phyloP scores from a whole-genome alignment of 1,140 invertebrate genomes.

The Cephus cinctus region DNA sequence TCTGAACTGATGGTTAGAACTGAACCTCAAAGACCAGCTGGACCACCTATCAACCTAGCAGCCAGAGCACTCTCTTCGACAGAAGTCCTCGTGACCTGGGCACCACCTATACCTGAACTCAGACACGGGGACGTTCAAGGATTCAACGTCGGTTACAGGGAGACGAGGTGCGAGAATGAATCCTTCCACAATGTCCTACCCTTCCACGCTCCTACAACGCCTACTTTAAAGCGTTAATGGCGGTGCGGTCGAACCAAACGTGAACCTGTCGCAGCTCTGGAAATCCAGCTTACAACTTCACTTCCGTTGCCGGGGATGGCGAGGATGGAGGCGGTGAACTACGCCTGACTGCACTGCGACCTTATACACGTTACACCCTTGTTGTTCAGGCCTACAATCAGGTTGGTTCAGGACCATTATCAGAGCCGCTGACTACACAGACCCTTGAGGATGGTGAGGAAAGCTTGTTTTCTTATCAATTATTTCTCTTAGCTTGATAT shows the following conservation, averaged over 20 bases:
- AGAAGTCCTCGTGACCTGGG: constrained; percentile 76
- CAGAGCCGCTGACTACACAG: constrained; percentile 70
- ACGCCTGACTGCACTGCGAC: constrained; percentile 65
- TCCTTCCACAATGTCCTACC: constrained; percentile 10
- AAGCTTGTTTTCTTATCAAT: neutral
- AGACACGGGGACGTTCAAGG: constrained; percentile 74
- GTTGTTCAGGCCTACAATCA: constrained; percentile 86
- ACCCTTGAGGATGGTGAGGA: constrained; percentile 79
- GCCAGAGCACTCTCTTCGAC: constrained; percentile 73
- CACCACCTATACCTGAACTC: constrained; percentile 66
- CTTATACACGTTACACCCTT: constrained; percentile 77
- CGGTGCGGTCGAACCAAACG: no score
- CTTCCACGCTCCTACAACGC: no score
- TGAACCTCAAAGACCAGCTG: constrained; percentile 75
- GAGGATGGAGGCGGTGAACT: constrained; percentile 68
- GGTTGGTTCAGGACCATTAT: constrained; percentile 77
- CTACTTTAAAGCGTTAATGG: no score
- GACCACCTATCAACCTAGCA: constrained; percentile 70
- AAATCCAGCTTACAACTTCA: constrained; percentile 64
- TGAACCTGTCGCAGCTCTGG: constrained; percentile 48
- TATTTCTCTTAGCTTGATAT: neutral
- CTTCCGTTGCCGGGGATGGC: constrained; percentile 67
- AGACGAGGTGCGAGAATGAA: constrained; percentile 41
- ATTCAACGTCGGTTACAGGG: constrained; percentile 57
- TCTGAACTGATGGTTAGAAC: constrained; percentile 68